Base-by-base conservation (phyloP, 2,797 vertebrate species). In the Catamblyrhynchus diadema region DNA sequence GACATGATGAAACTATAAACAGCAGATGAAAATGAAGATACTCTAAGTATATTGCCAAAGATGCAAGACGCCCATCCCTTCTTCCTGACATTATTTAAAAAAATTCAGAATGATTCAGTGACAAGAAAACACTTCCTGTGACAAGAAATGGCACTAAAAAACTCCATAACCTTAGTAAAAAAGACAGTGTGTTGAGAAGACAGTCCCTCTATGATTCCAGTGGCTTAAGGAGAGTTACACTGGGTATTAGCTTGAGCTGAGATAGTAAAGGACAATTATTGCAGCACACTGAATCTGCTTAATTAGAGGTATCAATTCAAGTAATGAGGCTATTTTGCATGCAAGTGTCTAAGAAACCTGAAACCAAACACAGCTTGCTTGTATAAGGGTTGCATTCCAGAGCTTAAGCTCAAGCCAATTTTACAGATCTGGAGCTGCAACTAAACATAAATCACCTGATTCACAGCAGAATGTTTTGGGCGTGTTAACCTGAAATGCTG, bases 381-480 rank as follows among this genome's bases (percentile, higher is more conserved):
- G 47, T 84, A 10, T 56, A 88, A 90, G 61, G 35, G 47, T 28
- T 95, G 60, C 81, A 93, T 95, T 93, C 92, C 94, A 93, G 75
- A 86, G 62, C 37, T 59, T 79, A 86, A 2, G 2, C 48, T 84
- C 53, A 90, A 62, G 78, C 81, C 67, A 70, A 5, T 61, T 92
- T 88, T 80, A 69, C 37, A 70, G 86, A 94, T 88, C 73, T 72
- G 47, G 66, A 95, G 44, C 35, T 92, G 41, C 66, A 90, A 62
- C 44, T 69, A 64, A 94, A 84, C 62, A 90, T 64, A 79, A 93
- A 96, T 93, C 90, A 92, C 86, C 71, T 95, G 81, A 90, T 86
- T 73, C 42, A 77, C 30, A 81, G 70, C 65, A 71, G 45, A 83
- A 37, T 21, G 24, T n/a, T 91, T 85, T 78, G 57, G 47, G 84